These are phyloP conservation scores for Discoglossus pictus DNA, from an alignment of 2,797 vertebrate genomes.

Conservation along the genomic window DNA sequence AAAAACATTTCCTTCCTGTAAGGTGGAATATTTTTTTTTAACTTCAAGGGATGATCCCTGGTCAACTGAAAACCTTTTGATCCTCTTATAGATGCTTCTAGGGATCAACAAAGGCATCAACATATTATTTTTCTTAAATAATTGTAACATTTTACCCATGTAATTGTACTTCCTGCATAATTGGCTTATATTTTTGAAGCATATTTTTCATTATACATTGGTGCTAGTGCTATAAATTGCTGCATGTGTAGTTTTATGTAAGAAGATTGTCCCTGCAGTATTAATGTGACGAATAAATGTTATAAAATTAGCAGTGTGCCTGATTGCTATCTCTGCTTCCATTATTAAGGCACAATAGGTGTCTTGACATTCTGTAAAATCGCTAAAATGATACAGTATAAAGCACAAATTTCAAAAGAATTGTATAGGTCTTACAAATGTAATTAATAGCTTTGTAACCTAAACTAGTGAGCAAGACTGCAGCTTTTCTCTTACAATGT, in stretches of 20 bases:
- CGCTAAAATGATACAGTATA: slow-evolving; percentile 25
- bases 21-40: no score
- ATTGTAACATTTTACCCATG: no score
- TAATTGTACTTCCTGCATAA: no score
- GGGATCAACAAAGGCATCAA: no score
- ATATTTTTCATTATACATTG: no score
- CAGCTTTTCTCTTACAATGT: no score
- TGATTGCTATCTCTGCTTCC: slow-evolving; percentile 36
- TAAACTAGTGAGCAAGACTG: not conserved
- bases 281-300: slow-evolving; percentile 44
- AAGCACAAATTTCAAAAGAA: slow-evolving; percentile 17
- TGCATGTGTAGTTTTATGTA: slow-evolving; percentile 22
- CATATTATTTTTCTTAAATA: no score
- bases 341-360: slow-evolving; percentile 22
- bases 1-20: no score
- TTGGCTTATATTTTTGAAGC: no score
- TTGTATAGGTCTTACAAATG: slow-evolving; percentile 14
- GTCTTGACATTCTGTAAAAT: slow-evolving; percentile 18
- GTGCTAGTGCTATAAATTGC: slow-evolving; percentile 20
- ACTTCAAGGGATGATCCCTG: no score
- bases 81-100: no score
- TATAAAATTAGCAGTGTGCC: slow-evolving; percentile 45
- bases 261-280: slow-evolving; percentile 41
- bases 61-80: no score
- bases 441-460: slow-evolving; percentile 27